Evolutionary conservation across 2,888 invertebrate genomes (phyloP), one percentile per base, ranked within the genome.

Genomic region (Eristalis tenax): DNA sequence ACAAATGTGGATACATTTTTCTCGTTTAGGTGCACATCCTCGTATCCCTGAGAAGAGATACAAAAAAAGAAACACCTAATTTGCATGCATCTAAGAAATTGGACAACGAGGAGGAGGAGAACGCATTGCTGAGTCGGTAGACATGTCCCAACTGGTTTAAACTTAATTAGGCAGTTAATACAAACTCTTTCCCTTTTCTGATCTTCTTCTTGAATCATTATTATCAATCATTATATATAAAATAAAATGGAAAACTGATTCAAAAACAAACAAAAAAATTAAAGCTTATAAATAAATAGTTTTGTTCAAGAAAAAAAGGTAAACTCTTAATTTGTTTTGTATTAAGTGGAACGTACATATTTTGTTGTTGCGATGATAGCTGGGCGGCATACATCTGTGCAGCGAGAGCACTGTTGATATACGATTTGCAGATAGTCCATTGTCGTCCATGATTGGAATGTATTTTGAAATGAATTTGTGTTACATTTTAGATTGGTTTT

Each of bases 351-450:
- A 97, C 97, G 95, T 97, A 97, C 97, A 97, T 97, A 96, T 96
- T 96, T 95, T 97, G 97, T 95, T 97, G 97, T 95, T 97, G 97
- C 94, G 97, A 96, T 94, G 97, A 97, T 94, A 97, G 96, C 96
- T 97, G 97, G 95, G 96, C 96, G 94, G 97, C 97, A 95, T 97
- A 97, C 97, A 97, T 97, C 97, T 97, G 97, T 95, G 97, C 96
- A 96, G 97, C 97, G 96, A 97, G 97, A 96, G 97, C 97, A 97
- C 97, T 97, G 97, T 90, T 88, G 83, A 50, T 82, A 50, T 13
- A 71, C 13, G 43, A 76, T 68, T 77, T 70, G 84, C 75, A 88
- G 83, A 74, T 66, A 64, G 75, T 88, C 83, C 81, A 83, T 43
- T 88, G 77, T 76, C 88, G 35, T 87, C 86, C 86, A 70, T 63